Conservation (phyloP, 2,113 vertebrate genomes). For the Corapipo altera region DNA sequence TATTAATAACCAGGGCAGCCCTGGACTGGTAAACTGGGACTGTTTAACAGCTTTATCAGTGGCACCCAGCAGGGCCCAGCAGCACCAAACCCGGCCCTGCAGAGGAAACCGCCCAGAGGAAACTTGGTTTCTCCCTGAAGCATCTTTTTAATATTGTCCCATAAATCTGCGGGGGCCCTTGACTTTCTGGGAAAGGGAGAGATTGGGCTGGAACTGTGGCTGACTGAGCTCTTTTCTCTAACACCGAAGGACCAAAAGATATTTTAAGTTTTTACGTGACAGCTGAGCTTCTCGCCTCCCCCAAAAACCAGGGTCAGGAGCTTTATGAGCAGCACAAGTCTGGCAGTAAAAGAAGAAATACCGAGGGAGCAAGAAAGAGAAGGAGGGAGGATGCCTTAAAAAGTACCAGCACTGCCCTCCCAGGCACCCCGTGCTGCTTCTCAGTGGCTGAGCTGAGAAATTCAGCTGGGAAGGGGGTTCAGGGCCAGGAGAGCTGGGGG, state of each 20-base stretch:
- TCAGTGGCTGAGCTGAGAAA: background rate
- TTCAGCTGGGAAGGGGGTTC: background rate
- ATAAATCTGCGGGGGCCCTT: slow-evolving; percentile 6
- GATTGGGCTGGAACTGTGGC: background rate
- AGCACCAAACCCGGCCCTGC: background rate
- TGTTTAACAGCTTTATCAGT: background rate
- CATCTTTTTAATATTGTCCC: background rate
- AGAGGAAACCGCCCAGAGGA: background rate
- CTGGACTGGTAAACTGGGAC: background rate
- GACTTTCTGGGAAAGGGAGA: background rate
- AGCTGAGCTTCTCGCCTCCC: slow-evolving; percentile 4
- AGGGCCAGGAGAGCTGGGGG: background rate
- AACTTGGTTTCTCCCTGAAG: background rate
- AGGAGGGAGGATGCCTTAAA: background rate
- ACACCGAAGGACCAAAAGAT: slow-evolving; percentile 15
- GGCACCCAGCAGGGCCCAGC: background rate
- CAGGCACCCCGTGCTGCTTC: background rate
- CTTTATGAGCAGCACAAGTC: slow-evolving; percentile 28
- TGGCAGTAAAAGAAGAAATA: slow-evolving; percentile 15
- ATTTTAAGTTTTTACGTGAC: slow-evolving; percentile 24
- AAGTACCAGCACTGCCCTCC: background rate
- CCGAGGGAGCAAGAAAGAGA: background rate
- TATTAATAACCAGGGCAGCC: background rate
- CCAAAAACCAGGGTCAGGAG: slow-evolving; percentile 43
- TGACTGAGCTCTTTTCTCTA: background rate